phyloP scores from a whole-genome alignment of 2,797 vertebrate genomes.

The Peromyscus attwateri region DNA sequence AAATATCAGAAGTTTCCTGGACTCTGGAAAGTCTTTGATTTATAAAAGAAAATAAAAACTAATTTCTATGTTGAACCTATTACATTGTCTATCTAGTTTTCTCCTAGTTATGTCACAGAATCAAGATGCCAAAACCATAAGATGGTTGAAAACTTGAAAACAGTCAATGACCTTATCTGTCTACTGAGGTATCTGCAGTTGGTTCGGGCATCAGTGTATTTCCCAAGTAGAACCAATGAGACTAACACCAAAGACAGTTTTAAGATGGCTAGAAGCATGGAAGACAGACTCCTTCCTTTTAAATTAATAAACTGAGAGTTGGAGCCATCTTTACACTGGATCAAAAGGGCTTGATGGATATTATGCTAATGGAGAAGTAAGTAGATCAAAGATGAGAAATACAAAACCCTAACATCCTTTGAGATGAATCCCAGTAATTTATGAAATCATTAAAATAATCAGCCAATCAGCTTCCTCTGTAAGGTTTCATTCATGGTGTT shows the following conservation, averaged over 20 bases:
- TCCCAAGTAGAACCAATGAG: not conserved
- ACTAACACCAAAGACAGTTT: not conserved
- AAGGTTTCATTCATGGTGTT: not conserved
- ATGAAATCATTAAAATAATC: not conserved
- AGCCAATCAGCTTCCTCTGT: conserved; percentile 33
- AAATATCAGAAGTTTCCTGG: not conserved
- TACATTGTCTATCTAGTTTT: not conserved
- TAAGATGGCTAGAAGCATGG: not conserved
- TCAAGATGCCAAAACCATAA: not conserved
- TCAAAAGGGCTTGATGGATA: not conserved
- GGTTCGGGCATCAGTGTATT: not conserved
- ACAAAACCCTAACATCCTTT: not conserved
- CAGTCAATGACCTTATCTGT: not conserved
- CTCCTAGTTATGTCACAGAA: not conserved
- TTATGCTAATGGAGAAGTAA: not conserved
- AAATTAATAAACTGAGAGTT: not conserved
- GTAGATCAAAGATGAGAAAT: not conserved
- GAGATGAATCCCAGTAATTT: not conserved
- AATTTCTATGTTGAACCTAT: not conserved
- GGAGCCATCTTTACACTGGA: not conserved
- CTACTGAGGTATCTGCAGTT: not conserved
- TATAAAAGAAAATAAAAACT: not conserved
- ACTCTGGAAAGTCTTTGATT: not conserved
- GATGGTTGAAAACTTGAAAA: not conserved
- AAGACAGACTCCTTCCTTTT: not conserved